phyloP scores from a whole-genome alignment of 2,797 vertebrate species.

The Molossus alvarezi region DNA sequence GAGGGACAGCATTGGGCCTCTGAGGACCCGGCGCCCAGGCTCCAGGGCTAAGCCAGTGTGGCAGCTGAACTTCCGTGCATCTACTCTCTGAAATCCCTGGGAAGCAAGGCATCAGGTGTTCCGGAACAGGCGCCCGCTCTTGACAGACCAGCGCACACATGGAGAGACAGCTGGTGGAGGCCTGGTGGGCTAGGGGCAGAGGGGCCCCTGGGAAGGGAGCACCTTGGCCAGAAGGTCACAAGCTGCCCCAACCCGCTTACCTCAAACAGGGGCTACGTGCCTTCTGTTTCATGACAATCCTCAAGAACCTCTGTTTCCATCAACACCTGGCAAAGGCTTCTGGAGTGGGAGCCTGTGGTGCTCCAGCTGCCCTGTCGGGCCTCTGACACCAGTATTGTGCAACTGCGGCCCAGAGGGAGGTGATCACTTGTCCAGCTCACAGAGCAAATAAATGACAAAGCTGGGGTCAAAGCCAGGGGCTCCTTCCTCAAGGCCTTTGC shows the following conservation, averaged over 20 bases:
- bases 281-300: not conserved
- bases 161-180: constrained; percentile 75
- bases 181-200: not conserved
- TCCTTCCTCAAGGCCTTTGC: constrained; percentile 33
- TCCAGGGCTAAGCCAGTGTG: constrained; percentile 78
- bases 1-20: constrained; percentile 48
- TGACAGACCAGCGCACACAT: constrained; percentile 38
- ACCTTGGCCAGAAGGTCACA: not conserved
- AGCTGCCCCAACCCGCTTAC: not conserved
- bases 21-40: constrained; percentile 79
- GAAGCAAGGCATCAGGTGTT: constrained; percentile 75
- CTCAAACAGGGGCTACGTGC: not conserved
- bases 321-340: not conserved
- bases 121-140: constrained; percentile 78
- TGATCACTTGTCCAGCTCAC: rapidly evolving
- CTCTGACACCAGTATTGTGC: not conserved
- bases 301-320: not conserved
- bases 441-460: not conserved
- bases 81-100: constrained; percentile 72
- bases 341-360: rapidly evolving
- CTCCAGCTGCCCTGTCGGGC: not conserved
- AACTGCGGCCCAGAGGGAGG: not conserved
- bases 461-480: not conserved
- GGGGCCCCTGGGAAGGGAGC: not conserved
- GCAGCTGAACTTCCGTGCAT: constrained; percentile 80